Evolutionary conservation across 2,888 invertebrate species (phyloP), one percentile per base, ranked within the genome.

Genomic region (Epirrhoe alternata): DNA sequence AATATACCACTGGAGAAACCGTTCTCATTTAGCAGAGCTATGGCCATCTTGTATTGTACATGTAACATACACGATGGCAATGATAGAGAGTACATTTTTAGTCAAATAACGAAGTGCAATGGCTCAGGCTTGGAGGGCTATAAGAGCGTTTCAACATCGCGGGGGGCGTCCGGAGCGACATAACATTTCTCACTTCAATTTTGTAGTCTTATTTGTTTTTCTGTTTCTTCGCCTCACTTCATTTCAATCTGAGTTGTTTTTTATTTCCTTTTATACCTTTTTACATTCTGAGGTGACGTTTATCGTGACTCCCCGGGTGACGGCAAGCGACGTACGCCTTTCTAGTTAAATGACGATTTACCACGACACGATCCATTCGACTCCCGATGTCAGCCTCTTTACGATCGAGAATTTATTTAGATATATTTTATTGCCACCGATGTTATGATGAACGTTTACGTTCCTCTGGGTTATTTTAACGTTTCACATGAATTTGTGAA

Each of bases 221-320:
- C 84, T 82, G 78, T 82, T 81, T 81, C 79, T 81, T 84, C 84
- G 84, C 84, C 86, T 87, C 86, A 88, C 85, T 89, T 87, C 87
- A 86, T 89, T 90, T 88, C 86, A 85, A 88, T 87, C 84, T 83
- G 75, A 76, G 81, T 84, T 79, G 81, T 88, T 89, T 89, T 89
- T 68, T 73, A 70, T 85, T 82, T 80, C 79, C 80, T 81, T 82
- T 88, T 80, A 77, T 85, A 74, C 59, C 84, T 84, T 89, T 90
- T 92, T 90, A 87, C 89, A 92, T 92, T 91, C 90, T 91, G 80
- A 86, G 82, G 87, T 89, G 92, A 92, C 91, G 87, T 92, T 89
- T 90, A 92, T 91, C 88, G 89, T 84, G 82, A 80, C 87, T 88
- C 89, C 90, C 88, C 85, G 86, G 87, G 89, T 86, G 88, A 88